Percentiles rank a stretch among this genome's conserved stretches.
These are phyloP conservation scores for Champsocephalus gunnari DNA, from an alignment of 2,797 vertebrate species.

Conservation along the genomic window DNA sequence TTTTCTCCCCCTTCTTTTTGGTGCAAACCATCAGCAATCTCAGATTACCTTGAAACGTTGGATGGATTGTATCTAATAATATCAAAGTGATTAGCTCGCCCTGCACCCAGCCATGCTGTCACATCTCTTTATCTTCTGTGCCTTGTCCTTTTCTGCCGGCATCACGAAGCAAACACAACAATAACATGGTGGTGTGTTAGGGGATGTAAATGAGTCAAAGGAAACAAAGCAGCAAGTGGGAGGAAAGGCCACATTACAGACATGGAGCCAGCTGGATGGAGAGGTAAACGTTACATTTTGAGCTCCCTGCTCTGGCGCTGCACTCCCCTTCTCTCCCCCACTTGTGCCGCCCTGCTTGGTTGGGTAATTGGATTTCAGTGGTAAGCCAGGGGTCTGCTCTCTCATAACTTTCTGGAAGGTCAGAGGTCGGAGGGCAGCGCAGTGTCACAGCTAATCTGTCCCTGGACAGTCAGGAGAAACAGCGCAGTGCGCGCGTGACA, in stretches of 20 bases:
- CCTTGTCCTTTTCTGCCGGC: constrained; percentile 34
- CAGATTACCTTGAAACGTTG: constrained; percentile 62
- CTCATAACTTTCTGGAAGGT: constrained; percentile 77
- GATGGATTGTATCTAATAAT: constrained; percentile 43
- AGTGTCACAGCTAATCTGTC: constrained; percentile 81
- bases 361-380: constrained; percentile 80
- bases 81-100: constrained; percentile 44
- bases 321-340: constrained; percentile 37
- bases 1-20: constrained; percentile 6
- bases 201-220: constrained; percentile 25
- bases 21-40: constrained; percentile 36
- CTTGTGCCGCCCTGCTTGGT: constrained; percentile 68
- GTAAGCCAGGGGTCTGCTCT: constrained; percentile 70
- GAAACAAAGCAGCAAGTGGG: constrained; percentile 23
- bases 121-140: constrained; percentile 17
- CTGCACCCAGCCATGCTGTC: background rate
- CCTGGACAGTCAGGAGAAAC: constrained; percentile 68
- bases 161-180: constrained; percentile 34
- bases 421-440: constrained; percentile 75
- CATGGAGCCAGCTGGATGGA: constrained; percentile 27
- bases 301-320: constrained; percentile 25
- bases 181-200: background rate
- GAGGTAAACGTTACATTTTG: constrained; percentile 44
- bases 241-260: constrained; percentile 15
- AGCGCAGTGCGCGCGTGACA: constrained; percentile 19